These are phyloP conservation scores for Ectropis grisescens DNA, from an alignment of 1,140 invertebrate species.

Conservation along the genomic window DNA sequence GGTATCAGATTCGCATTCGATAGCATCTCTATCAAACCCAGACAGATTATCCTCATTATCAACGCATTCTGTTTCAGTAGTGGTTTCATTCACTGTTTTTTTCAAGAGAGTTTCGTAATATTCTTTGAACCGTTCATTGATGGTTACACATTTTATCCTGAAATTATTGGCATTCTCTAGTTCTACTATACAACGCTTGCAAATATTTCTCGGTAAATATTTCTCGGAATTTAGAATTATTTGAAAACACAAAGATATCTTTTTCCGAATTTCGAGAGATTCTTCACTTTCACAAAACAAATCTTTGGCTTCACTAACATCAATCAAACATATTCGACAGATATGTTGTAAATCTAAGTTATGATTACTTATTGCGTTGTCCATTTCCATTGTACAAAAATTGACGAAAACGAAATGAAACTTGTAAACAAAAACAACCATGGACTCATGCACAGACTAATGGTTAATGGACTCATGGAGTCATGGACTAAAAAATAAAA, in stretches of 20 bases:
- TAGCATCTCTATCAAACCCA: no score
- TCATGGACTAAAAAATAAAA: no score
- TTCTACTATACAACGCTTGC: constrained; percentile 31
- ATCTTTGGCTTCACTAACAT: constrained; percentile 12
- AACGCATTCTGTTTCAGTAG: no score
- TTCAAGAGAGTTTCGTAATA: constrained; percentile 4
- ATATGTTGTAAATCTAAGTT: constrained; percentile 5
- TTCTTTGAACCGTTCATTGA: constrained; percentile 21
- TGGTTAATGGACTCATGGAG: no score
- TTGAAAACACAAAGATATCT: constrained; percentile 41
- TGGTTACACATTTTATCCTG: constrained; percentile 35
- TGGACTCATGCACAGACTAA: no score
- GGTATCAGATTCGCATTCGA: no score
- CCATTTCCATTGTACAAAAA: no score
- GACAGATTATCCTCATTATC: no score
- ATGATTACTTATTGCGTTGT: no score
- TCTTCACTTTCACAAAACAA: constrained; percentile 22
- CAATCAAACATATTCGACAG: constrained; percentile 40
- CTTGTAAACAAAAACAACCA: no score
- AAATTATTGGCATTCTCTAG: constrained; percentile 35
- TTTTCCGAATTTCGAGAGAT: constrained; percentile 26
- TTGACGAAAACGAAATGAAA: no score
- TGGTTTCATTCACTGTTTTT: no score
- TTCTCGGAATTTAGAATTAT: constrained; percentile 25
- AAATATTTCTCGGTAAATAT: constrained; percentile 31